Base-by-base conservation (phyloP, 2,113 vertebrate species). In the Todiramphus saurophagus region DNA sequence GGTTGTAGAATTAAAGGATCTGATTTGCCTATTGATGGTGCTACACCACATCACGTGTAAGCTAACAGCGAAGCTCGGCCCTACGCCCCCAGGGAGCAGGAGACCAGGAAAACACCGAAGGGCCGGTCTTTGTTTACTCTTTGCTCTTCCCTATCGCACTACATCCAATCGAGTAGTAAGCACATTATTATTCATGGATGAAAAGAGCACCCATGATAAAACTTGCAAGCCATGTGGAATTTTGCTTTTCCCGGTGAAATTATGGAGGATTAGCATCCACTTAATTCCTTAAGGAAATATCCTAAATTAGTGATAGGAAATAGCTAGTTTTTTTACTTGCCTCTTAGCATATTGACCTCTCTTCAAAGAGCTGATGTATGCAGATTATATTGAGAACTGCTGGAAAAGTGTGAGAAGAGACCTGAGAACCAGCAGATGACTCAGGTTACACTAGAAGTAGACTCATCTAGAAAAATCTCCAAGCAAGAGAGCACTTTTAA, bases 401-500 rank as follows among this genome's bases (percentile, higher is more conserved):
- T 72, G 87, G 75, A 25, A 83, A 78, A 78, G 69, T 51, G 63
- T 62, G 89, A 63, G 43, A 72, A 69, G 79, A 85, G 76, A 87
- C 53, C 91, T 58, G 85, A 89, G 91, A 88, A 67, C 51, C 74
- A 94, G 92, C 86, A 90, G 64, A 59, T 77, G 50, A 72, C 56
- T 95, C 53, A 37, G 74, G 46, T 93, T 97, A 95, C 84, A 87
- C 77, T 66, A 95, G 46, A 94, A 94, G 68, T 67, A 81, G 88
- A 80, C 81, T 75, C 86, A 90, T 96, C 90, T 90, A 95, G 87
- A 97, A 95, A 85, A 94, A 88, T 63, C 89, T 96, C 80, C 87
- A 97, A 97, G 92, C 80, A 96, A 95, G 96, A 96, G 86, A 96
- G 95, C 96, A 97, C 95, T 97, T 98, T 97, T 96, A 97, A 96